Evolutionary conservation across 2,113 vertebrate genomes (phyloP).

Genomic region (Pithys albifrons): DNA sequence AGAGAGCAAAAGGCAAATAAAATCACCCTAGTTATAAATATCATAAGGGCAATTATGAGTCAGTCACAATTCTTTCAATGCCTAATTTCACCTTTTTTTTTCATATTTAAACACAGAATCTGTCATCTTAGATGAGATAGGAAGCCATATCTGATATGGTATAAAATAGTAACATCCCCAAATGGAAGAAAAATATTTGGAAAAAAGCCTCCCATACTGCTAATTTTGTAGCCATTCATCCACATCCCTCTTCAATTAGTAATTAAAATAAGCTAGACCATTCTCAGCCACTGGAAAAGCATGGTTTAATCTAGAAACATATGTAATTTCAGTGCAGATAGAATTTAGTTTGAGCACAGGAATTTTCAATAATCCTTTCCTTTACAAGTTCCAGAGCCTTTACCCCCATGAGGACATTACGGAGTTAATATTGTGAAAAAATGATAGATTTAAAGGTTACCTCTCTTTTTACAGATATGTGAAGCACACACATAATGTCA

Average conservation of each 20-base stretch:
- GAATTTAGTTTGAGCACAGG: neutral
- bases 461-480: neutral
- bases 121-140: neutral
- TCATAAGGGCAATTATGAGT: neutral
- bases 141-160: neutral
- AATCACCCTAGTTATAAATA: neutral
- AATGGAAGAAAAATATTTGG: neutral
- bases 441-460: constrained; percentile 59
- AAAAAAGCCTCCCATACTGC: neutral
- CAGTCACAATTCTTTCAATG: neutral
- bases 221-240: neutral
- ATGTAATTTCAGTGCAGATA: neutral
- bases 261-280: neutral
- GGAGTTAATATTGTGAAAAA: constrained; percentile 39
- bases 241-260: neutral
- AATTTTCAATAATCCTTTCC: neutral
- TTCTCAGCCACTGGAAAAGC: neutral
- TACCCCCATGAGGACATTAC: neutral
- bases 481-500: constrained; percentile 24
- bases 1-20: neutral
- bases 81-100: neutral
- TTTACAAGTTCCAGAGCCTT: constrained; percentile 7
- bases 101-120: neutral
- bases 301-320: neutral
- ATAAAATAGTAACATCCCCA: neutral